Evolutionary conservation across 2,888 invertebrate genomes (phyloP), one percentile per base, ranked within the genome.

Genomic region (Magallana nippona): DNA sequence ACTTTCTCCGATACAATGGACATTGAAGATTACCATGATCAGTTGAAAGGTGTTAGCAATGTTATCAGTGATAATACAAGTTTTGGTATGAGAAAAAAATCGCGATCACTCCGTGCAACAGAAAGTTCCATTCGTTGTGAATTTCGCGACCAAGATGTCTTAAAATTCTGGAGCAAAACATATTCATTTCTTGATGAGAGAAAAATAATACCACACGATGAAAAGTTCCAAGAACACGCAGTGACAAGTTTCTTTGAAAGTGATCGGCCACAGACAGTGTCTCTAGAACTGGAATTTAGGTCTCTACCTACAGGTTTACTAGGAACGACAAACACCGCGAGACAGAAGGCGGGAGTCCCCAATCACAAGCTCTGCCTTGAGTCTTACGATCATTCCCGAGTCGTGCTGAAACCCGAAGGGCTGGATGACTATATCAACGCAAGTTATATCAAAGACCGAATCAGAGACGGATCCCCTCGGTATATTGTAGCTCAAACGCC

Each of bases 331-430:
- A 44, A 78, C 15, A 19, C 44, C 27, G 78, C 78, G 10, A 17
- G 55, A 2, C 44, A 55, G 2, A 44, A 55, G 55, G 44, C 78
- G 17, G 55, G 56, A 1, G 13, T 55, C 22, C 78, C 19, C 56
- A 11, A 19, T 10, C 55, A 78, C n/a, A 78, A 55, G n/a, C 56
- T 78, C 17, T 78, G 19, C 10, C 19, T 22, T 1, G 78, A 78
- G 56, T 55, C 78, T n/a, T 78, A 78, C 78, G 78, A 78, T 27
- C 78, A 78, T 78, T 78, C 78, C n/a, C 44, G 78, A 55, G 78
- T 78, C 22, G 55, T 55, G 3, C 10, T 78, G 55, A 55, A 78
- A 78, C 78, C 78, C 10, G 78, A 78, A 55, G 78, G 78, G 0
- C 55, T 19, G 19, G 78, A 78, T 56, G 78, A 78, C 22, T 78